Evolutionary conservation across 1,140 invertebrate genomes (phyloP), one percentile per base, ranked within the genome.

Genomic region (Lepidostoma basale): DNA sequence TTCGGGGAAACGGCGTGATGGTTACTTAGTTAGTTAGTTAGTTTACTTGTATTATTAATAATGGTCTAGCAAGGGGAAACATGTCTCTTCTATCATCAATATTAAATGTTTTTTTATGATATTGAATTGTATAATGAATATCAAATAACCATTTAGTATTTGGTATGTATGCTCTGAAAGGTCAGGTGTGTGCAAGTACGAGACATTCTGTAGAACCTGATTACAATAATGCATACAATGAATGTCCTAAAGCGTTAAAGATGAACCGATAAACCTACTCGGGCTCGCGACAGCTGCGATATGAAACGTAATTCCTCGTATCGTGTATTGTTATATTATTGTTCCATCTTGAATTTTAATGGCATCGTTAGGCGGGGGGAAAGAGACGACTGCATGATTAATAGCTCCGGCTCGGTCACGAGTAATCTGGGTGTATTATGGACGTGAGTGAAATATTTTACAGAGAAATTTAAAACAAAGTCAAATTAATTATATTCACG

Each of bases 281-380:
- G 6, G 12, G 12, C 45, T 5, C n/a, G 26, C 6, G 18, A 56
- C 52, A 36, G 52, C 30, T 56, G 26, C 16, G 28, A 56, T 56
- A 56, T 56, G 16, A 56, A 56, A 33, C 14, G 52, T 56, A 56
- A 56, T 56, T 56, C 52, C 36, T 22, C 52, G 52, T 56, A 56
- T 56, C 12, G 52, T 42, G 36, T 60, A 42, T 60, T 60, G 23
- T 62, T 23, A 44, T 47, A 47, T 47, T 47, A 62, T 47, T 62
- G 16, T 47, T 62, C 12, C 60, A 62, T 47, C 60, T 62, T 33
- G 60, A 18, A 62, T 62, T 62, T 47, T 49, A 47, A 62, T 62
- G 60, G 20, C 60, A n/a, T 60, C 56, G 36, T 60, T 60, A 60
- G 9, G 22, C 33, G 8, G 39, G 26, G 25, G 30, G 39, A 40